A percentile compares a stretch with the other conserved stretches of the same genome.
Conservation (phyloP, 2,113 vertebrate genomes). For the Psammodynastes pulverulentus region DNA sequence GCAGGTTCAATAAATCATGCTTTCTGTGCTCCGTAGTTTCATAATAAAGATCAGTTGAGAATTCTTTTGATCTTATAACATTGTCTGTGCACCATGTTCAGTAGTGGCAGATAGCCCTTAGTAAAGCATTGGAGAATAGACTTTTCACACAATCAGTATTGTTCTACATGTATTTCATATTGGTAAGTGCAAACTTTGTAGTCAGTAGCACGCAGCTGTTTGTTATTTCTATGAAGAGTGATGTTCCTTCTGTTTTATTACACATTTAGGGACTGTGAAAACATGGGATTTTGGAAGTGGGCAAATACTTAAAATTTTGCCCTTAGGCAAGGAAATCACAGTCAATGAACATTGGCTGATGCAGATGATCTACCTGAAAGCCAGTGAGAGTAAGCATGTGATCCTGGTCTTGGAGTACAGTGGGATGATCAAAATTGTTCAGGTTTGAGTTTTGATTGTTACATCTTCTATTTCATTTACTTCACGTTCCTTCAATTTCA, state of each 20-base stretch:
- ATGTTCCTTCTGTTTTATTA: not conserved
- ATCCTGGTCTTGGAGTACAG: constrained; percentile 64
- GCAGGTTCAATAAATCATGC: not conserved
- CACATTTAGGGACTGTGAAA: constrained; percentile 65
- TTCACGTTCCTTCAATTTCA: not conserved
- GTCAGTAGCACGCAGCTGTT: not conserved
- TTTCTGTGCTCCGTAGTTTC: not conserved
- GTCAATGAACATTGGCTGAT: constrained; percentile 50
- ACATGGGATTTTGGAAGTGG: constrained; percentile 71
- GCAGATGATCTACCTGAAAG: constrained; percentile 59
- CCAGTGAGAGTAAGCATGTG: constrained; percentile 47
- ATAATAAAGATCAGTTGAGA: not conserved
- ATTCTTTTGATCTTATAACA: not conserved
- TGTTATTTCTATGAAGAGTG: constrained; percentile 1
- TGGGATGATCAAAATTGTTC: constrained; percentile 68
- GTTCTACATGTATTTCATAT: not conserved
- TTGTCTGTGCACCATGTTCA: not conserved
- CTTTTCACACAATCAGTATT: not conserved
- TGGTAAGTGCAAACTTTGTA: not conserved
- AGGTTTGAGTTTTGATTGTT: constrained; percentile 55
- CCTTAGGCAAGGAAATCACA: constrained; percentile 41
- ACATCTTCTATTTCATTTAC: not conserved
- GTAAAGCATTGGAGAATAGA: not conserved
- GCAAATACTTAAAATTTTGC: constrained; percentile 63
- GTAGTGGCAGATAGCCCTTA: not conserved